Conservation (phyloP, 2,888 invertebrate species). For the Aphelenchoides bicaudatus region DNA sequence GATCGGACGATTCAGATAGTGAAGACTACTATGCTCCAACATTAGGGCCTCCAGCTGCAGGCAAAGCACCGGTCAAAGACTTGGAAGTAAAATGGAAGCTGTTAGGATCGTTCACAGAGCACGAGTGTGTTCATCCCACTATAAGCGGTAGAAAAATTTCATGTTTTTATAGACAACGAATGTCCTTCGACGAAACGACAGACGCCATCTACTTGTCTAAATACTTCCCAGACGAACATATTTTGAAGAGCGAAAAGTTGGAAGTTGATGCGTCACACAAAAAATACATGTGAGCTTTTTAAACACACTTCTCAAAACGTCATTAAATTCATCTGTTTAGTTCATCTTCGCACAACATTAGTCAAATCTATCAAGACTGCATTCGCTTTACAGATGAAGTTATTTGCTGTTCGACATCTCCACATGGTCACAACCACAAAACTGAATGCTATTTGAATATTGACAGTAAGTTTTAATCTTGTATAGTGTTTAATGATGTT, state of each 20-base stretch:
- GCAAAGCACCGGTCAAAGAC: constrained; percentile 7
- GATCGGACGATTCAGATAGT: no score
- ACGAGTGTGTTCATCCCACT: constrained; percentile 23
- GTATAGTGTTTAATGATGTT: constrained; percentile 11
- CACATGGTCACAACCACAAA: constrained; percentile 28
- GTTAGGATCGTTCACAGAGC: constrained; percentile 27
- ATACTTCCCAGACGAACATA: constrained; percentile 25
- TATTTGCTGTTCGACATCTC: constrained; percentile 35
- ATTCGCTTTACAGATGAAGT: constrained; percentile 32
- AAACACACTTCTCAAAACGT: not conserved
- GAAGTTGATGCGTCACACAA: not conserved
- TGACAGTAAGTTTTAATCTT: constrained; percentile 19
- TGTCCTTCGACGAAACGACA: constrained; percentile 34
- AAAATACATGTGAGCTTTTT: constrained; percentile 26
- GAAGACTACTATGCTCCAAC: constrained; percentile 18
- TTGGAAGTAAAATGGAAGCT: constrained; percentile 20
- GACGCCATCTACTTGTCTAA: constrained; percentile 34
- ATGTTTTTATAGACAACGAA: constrained; percentile 28
- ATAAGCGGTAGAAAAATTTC: not conserved
- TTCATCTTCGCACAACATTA: constrained; percentile 11
- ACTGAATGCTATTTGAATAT: constrained; percentile 30
- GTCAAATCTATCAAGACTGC: constrained; percentile 28
- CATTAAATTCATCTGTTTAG: constrained; percentile 11
- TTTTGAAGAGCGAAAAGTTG: constrained; percentile 28
- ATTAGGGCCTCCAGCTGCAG: not conserved